phyloP scores from a whole-genome alignment of 92 coral and sea anemone genomes.

The Phenganax marumi region DNA sequence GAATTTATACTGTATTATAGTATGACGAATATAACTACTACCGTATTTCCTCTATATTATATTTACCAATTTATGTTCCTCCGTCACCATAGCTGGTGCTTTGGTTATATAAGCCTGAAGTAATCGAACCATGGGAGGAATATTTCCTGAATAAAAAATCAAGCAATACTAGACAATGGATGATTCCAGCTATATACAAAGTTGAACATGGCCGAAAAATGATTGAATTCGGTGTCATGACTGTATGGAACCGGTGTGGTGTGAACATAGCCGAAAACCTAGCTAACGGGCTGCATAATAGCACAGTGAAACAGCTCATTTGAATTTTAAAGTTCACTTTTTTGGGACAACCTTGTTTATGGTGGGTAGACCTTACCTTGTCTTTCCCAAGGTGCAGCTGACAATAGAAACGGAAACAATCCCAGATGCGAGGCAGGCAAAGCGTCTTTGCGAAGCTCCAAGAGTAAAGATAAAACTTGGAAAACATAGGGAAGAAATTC shows the following conservation, averaged over 20 bases:
- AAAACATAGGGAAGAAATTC: conserved; percentile 96
- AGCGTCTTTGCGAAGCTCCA: conserved; percentile 85
- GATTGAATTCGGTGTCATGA: too few species aligned
- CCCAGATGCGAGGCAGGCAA: conserved; percentile 78
- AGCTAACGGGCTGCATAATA: too few species aligned
- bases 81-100: conserved; percentile 72
- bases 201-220: too few species aligned
- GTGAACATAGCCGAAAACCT: too few species aligned
- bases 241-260: too few species aligned
- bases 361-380: conserved; percentile 55
- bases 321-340: too few species aligned
- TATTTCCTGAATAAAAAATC: conserved; percentile 65
- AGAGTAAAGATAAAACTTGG: conserved; percentile 85
- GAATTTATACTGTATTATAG: too few species aligned
- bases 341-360: too few species aligned
- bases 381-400: conserved; percentile 94
- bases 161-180: neutral
- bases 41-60: too few species aligned
- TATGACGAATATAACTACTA: too few species aligned
- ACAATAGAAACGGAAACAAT: conserved; percentile 73
- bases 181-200: too few species aligned
- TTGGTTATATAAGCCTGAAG: conserved; percentile 90
- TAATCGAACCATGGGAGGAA: conserved; percentile 90
- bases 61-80: conserved; percentile 79
- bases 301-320: too few species aligned